phyloP scores from a whole-genome alignment of 2,888 invertebrate genomes.

The Pollenia griseotomentosa region DNA sequence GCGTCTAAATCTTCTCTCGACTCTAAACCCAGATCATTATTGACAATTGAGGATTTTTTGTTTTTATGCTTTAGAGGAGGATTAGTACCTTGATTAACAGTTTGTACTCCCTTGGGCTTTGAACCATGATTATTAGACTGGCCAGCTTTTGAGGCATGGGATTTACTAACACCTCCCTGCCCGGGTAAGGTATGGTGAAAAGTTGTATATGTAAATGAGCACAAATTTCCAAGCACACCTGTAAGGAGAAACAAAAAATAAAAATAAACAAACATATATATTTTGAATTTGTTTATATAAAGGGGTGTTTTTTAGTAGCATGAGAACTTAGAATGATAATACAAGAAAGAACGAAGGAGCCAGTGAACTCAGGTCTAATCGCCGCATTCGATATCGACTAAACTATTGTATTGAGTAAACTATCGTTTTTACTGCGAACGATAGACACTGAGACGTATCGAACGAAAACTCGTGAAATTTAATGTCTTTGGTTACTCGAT shows the following conservation, averaged over 20 bases:
- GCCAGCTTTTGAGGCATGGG: slow-evolving; percentile 37
- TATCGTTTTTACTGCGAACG: too few relatives aligned
- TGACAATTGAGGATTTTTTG: slow-evolving; percentile 77
- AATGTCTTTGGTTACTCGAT: too few relatives aligned
- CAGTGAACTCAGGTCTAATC: too few relatives aligned
- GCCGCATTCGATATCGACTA: too few relatives aligned
- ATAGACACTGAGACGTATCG: too few relatives aligned
- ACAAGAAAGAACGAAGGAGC: too few relatives aligned
- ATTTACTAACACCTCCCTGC: slow-evolving; percentile 75
- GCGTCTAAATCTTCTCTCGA: slow-evolving; percentile 70
- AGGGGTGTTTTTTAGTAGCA: too few relatives aligned
- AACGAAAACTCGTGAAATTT: too few relatives aligned
- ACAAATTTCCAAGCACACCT: slow-evolving; percentile 96
- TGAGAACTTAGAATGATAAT: too few relatives aligned
- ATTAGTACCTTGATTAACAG: slow-evolving; percentile 79
- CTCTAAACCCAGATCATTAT: slow-evolving; percentile 66
- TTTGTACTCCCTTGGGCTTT: slow-evolving; percentile 68
- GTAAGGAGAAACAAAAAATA: slow-evolving; percentile 15
- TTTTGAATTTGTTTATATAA: too few relatives aligned
- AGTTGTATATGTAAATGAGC: slow-evolving; percentile 93
- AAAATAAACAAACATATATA: neutral
- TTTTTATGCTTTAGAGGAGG: slow-evolving; percentile 77
- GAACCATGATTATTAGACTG: slow-evolving; percentile 67
- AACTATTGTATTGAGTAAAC: too few relatives aligned
- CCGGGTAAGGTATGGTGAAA: slow-evolving; percentile 91